A percentile compares a stretch with the other conserved stretches of the same genome.
Conservation (phyloP, 2,888 invertebrate genomes). For the Magallana nippona region DNA sequence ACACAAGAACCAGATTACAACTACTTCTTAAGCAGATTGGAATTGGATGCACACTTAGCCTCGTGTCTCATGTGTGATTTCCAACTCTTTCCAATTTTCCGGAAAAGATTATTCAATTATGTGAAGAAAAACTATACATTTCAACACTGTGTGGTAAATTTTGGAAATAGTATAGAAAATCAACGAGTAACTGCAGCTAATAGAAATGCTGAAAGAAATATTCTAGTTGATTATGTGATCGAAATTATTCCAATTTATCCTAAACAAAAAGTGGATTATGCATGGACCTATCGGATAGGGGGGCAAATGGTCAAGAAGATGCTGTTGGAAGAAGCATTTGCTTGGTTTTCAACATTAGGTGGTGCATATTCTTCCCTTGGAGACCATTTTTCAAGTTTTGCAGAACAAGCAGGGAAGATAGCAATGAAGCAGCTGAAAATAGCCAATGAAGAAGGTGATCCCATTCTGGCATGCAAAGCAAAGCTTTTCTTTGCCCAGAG, state of each 20-base stretch:
- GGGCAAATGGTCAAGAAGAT: slow-evolving; percentile 59
- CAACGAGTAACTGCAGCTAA: not conserved
- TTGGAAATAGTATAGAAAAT: not conserved
- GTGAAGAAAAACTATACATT: slow-evolving; percentile 52
- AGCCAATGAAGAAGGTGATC: slow-evolving; percentile 90
- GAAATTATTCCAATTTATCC: slow-evolving; percentile 63
- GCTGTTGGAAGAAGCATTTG: slow-evolving; percentile 82
- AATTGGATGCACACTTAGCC: slow-evolving; percentile 66
- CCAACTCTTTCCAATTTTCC: slow-evolving; percentile 57
- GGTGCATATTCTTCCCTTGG: slow-evolving; percentile 98
- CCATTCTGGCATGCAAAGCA: slow-evolving; percentile 89
- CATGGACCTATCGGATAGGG: slow-evolving; percentile 62
- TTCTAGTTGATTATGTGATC: slow-evolving; percentile 49
- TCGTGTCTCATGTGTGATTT: slow-evolving; percentile 60
- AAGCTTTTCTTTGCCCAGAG: slow-evolving; percentile 92
- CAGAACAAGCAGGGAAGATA: slow-evolving; percentile 92
- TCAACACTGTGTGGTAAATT: not conserved
- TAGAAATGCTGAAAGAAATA: not conserved
- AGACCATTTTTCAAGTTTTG: slow-evolving; percentile 90
- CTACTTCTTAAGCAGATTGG: not conserved
- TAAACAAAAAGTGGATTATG: slow-evolving; percentile 60
- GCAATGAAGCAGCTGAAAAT: slow-evolving; percentile 90
- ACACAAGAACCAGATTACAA: not conserved
- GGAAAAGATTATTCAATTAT: slow-evolving; percentile 61
- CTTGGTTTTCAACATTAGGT: slow-evolving; percentile 97